Evolutionary conservation across 2,888 invertebrate species (phyloP).

Genomic region (Polymixis lichenea): DNA sequence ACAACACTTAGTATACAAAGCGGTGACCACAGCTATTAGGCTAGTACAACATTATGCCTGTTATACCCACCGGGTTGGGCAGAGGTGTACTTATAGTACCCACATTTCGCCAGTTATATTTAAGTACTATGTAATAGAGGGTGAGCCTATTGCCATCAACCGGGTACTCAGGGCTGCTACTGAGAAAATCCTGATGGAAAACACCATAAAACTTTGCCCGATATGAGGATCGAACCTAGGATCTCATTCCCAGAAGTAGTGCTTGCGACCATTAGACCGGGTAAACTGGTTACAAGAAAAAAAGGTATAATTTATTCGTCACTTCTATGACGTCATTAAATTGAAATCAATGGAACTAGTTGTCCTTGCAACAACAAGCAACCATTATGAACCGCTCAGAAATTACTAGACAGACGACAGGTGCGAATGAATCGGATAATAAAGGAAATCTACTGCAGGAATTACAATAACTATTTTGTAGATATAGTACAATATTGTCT

Average conservation of each 20-base stretch:
- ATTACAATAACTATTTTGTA: not conserved
- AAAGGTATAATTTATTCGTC: not conserved
- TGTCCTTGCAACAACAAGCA: slow-evolving; percentile 4
- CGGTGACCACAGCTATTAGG: slow-evolving; percentile 2
- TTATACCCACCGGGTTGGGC: no score
- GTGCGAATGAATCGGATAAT: not conserved
- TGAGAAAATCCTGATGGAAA: not conserved
- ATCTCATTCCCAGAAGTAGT: no score
- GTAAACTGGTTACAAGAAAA: no score
- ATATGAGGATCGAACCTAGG: no score
- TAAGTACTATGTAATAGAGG: not conserved
- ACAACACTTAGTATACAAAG: not conserved
- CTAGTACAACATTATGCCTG: no score
- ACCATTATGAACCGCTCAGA: not conserved
- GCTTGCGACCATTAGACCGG: no score
- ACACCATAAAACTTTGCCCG: not conserved
- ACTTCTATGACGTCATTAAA: not conserved
- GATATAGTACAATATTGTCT: not conserved
- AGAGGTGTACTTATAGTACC: no score
- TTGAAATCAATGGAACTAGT: not conserved
- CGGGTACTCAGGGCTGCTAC: not conserved
- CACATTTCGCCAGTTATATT: no score
- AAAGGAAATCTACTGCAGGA: not conserved
- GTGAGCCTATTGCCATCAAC: not conserved
- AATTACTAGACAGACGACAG: not conserved